Conservation (phyloP, 2,888 invertebrate genomes). For the Enchytraeus crypticus region DNA sequence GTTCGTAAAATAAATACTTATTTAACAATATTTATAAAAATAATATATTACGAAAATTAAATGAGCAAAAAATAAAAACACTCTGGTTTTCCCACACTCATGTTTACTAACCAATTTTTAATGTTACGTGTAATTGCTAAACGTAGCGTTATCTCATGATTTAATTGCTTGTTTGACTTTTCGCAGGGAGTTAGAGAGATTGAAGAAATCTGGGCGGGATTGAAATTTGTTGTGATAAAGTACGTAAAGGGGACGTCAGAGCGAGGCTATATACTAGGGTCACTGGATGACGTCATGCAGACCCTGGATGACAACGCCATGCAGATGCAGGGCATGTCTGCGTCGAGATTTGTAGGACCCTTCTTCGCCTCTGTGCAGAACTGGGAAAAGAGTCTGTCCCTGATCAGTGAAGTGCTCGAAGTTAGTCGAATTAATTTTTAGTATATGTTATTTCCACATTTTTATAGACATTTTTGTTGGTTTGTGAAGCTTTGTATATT, state of each 20-base stretch:
- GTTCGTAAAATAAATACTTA: no score
- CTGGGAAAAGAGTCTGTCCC: constrained; percentile 72
- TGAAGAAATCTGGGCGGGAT: constrained; percentile 56
- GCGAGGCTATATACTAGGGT: constrained; percentile 70
- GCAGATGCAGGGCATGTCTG: constrained; percentile 73
- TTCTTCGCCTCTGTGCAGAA: constrained; percentile 72
- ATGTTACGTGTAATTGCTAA: no score
- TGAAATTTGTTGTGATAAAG: constrained; percentile 49
- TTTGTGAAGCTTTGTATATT: no score
- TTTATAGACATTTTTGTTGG: no score
- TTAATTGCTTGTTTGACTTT: no score
- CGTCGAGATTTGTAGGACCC: constrained; percentile 69
- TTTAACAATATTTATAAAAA: no score
- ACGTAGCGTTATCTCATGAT: no score
- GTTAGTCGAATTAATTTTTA: constrained; percentile 44
- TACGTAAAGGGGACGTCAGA: constrained; percentile 60
- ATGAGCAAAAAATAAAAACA: neutral
- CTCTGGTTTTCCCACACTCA: neutral
- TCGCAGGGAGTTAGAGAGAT: constrained; percentile 66
- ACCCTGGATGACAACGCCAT: constrained; percentile 79
- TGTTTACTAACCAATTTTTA: no score
- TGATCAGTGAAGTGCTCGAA: constrained; percentile 75
- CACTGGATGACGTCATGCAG: constrained; percentile 72
- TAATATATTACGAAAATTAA: neutral
- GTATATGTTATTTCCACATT: no score